A percentile compares a stretch with the other conserved stretches of the same genome.
phyloP scores from a whole-genome alignment of 2,888 invertebrate species.

The Endomychus coccineus region DNA sequence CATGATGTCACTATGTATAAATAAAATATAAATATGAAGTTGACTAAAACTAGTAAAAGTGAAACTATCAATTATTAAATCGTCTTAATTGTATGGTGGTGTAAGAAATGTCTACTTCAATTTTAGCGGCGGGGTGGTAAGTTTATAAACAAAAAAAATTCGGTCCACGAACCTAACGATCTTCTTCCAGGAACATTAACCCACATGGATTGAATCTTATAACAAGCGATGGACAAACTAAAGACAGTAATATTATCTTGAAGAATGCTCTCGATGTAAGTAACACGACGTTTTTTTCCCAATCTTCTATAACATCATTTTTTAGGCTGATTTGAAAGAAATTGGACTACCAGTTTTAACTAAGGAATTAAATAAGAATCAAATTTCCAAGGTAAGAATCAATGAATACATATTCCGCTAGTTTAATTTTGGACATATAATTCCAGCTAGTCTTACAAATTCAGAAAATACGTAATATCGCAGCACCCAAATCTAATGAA shows the following conservation, averaged over 20 bases:
- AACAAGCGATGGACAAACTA: constrained; percentile 55
- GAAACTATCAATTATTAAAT: too few species aligned
- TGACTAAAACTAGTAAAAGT: too few species aligned
- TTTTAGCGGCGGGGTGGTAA: constrained; percentile 32
- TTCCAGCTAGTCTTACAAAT: constrained; percentile 71
- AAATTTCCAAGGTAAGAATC: constrained; percentile 45
- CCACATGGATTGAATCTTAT: constrained; percentile 62
- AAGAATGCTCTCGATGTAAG: constrained; percentile 66
- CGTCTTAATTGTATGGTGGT: too few species aligned
- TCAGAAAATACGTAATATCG: constrained; percentile 78
- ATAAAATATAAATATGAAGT: too few species aligned
- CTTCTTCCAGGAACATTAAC: constrained; percentile 60
- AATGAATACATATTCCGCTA: constrained; percentile 35
- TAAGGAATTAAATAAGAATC: constrained; percentile 57
- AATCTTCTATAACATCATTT: constrained; percentile 9
- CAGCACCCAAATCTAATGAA: constrained; percentile 86
- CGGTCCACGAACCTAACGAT: too few species aligned
- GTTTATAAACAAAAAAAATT: too few species aligned
- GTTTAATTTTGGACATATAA: constrained; percentile 19
- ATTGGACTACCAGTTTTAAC: constrained; percentile 69
- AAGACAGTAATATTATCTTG: constrained; percentile 56
- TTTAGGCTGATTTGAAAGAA: constrained; percentile 69
- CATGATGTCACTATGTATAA: too few species aligned
- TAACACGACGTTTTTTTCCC: constrained; percentile 25
- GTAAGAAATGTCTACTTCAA: constrained; percentile 10